Base-by-base conservation (phyloP, 2,797 vertebrate species). In the Synaphobranchus kaupii region DNA sequence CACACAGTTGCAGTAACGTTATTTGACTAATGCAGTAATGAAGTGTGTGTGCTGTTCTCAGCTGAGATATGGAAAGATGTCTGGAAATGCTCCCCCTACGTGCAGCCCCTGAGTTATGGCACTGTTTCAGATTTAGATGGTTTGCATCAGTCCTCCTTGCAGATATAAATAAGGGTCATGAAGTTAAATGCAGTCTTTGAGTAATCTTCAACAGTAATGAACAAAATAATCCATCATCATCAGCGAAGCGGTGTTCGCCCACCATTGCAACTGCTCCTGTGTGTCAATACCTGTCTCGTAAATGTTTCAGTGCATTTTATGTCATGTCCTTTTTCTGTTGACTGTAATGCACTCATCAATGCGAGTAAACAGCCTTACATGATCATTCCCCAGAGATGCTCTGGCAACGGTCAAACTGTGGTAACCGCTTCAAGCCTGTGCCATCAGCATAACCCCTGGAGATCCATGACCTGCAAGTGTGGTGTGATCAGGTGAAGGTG, bases 401-500 rank as follows among this genome's bases (percentile, higher is more conserved):
- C 78, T 81, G 44, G 44, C 78, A 50, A 34, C 1, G 44, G 25
- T 20, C n/a, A n/a, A 34, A 81, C 13, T 44, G 39, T 22, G 20
- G 17, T 8, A 5, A 3, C 39, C 8, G 34, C 5, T 17, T 20
- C 20, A 48, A 39, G 34, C 47, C 28, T 78, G 52, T 39, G 47
- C 48, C 48, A 28, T n/a, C 78, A 81, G 20, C 78, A 8, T 25
- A 84, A n/a, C 50, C 50, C 83, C 76, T 39, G 76, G 48, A 80
- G 34, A 81, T 31, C 52, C 39, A 58, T 85, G 86, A 80, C 89
- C 86, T 89, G 89, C 86, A 84, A 88, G 89, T 91, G 91, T 63
- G 85, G 68, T 71, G 44, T 22, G 44, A 90, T 83, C 88, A 85
- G 89, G 90, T 87, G 89, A 90, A 86, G 85, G 87, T 81, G 90